Base-by-base conservation (phyloP, 2,113 vertebrate species). In the Rana temporaria region DNA sequence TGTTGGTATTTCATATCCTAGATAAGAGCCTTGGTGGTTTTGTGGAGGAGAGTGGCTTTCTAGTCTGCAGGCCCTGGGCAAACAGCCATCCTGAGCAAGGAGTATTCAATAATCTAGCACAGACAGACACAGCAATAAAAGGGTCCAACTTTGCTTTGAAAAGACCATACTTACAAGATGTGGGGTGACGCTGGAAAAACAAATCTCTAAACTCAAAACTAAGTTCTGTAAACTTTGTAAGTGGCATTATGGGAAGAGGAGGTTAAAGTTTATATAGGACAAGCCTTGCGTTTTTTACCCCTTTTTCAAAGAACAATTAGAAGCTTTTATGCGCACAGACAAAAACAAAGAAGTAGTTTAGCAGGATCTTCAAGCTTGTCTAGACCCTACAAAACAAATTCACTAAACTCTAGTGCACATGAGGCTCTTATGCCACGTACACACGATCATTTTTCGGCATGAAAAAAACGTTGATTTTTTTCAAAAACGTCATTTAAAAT, bases 101-200 rank as follows among this genome's bases (percentile, higher is more conserved):
- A 65, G 75, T 63, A 78, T 32, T 65, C 75, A 24, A 60, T 48
- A 63, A 24, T 59, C n/a, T 22, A 78, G 75, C 62, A 78, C 64
- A 78, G 66, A 65, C 75, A 65, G 62, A 55, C 42, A 55, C 20
- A 65, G 75, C 65, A 78, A 78, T 48, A 53, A 57, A 74, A 34
- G 26, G 56, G 59, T 30, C 30, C 9, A 57, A 53, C 70, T 34
- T 38, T 34, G 56, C 71, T 60, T 53, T 74, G 55, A 53, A 65
- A 53, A 32, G 75, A 55, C 62, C 75, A 52, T 78, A 52, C 22
- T 42, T 18, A 20, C 19, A 59, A 18, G 59, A 77, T 70, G 42
- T 26, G 67, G 67, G 11, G 11, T 24, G 42, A 22, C 26, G 22
- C 17, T 53, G 22, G 15, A 56, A 71, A 71, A 72, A 30, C 2